Conservation (phyloP, 2,888 invertebrate genomes). For the Paralinhomoeus sp. region DNA sequence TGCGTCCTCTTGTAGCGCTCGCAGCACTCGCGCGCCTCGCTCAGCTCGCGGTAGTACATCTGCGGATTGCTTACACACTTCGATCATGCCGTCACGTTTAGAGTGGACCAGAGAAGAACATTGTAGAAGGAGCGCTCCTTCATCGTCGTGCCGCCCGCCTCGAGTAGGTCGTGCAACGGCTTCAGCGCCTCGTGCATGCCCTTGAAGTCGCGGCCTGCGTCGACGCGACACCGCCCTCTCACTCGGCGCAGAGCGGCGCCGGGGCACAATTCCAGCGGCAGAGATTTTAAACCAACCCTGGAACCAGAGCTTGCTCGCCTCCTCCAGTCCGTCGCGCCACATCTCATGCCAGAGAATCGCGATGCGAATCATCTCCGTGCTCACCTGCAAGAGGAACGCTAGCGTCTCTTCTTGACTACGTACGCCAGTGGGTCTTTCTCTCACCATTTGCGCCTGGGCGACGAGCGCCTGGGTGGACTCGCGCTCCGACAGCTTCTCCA, state of each 20-base stretch:
- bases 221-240: conserved; percentile 36
- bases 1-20: conserved; percentile 59
- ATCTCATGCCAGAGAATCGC: conserved; percentile 98
- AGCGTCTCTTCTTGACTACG: background rate
- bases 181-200: conserved; percentile 90
- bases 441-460: conserved; percentile 80
- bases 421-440: conserved; percentile 7
- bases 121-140: conserved; percentile 92
- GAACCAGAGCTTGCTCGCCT: conserved; percentile 12
- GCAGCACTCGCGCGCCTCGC: conserved; percentile 87
- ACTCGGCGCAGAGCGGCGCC: background rate
- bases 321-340: conserved; percentile 79
- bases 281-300: background rate
- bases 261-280: background rate
- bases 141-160: conserved; percentile 72
- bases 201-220: conserved; percentile 76
- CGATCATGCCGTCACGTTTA: background rate
- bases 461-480: conserved; percentile 67
- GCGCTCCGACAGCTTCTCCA: conserved; percentile 88
- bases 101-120: conserved; percentile 16
- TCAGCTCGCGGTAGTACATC: conserved; percentile 77
- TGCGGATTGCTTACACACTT: conserved; percentile 14
- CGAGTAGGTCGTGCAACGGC: conserved; percentile 76
- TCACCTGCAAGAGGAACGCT: conserved; percentile 26
- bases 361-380: conserved; percentile 83